These are phyloP conservation scores for Andinoacara biseriatus DNA, from an alignment of 2,113 vertebrate genomes.

Conservation along the genomic window DNA sequence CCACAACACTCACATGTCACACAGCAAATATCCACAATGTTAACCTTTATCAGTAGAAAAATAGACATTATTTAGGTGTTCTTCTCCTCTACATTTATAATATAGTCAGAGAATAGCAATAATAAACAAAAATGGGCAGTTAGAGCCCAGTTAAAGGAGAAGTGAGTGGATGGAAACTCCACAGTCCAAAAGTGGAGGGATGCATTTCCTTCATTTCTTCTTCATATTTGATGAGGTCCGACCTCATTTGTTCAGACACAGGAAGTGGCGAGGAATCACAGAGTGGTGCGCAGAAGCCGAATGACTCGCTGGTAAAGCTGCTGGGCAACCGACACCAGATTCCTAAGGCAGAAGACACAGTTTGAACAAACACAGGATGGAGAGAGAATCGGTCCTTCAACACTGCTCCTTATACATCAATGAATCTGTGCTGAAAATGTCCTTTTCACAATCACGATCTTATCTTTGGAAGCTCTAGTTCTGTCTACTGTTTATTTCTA, in stretches of 20 bases:
- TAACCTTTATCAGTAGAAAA: constrained; percentile 32
- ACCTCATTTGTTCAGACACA: not conserved
- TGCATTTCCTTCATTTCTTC: not conserved
- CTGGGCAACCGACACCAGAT: constrained; percentile 68
- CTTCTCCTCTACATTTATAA: not conserved
- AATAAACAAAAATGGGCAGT: not conserved
- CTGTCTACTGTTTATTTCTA: too few species aligned
- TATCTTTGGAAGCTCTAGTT: too few species aligned
- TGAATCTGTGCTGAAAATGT: not conserved
- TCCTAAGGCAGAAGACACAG: constrained; percentile 53
- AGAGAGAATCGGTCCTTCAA: not conserved
- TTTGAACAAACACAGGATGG: fast-evolving
- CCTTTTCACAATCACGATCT: too few species aligned
- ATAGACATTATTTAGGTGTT: not conserved
- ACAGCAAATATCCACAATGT: constrained; percentile 24
- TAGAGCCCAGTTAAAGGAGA: not conserved
- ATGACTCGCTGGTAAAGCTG: constrained; percentile 75
- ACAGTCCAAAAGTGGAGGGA: not conserved
- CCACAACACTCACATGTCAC: constrained; percentile 11
- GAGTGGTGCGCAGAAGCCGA: constrained; percentile 66
- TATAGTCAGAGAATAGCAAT: not conserved
- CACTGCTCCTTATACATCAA: not conserved
- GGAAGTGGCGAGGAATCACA: constrained; percentile 48
- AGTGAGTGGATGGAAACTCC: not conserved
- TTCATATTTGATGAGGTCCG: not conserved